Evolutionary conservation across 1,140 invertebrate genomes (phyloP).

Genomic region (Drosophila nebulosa): DNA sequence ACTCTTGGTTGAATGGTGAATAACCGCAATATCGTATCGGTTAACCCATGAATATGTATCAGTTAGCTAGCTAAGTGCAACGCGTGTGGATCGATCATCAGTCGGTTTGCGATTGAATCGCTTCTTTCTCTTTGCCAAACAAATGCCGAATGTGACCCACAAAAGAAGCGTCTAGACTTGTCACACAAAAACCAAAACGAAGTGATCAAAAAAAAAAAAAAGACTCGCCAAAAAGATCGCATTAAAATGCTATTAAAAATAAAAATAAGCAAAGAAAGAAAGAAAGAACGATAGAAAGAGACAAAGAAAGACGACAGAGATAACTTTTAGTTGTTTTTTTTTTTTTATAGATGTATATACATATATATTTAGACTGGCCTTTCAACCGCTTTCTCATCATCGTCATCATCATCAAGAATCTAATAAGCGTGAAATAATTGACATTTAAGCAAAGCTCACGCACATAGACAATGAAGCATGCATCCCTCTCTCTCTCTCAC

Average conservation of each 20-base stretch:
- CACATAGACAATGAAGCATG: slow-evolving; percentile 62
- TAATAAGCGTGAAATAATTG: slow-evolving; percentile 79
- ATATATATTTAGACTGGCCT: slow-evolving; percentile 30
- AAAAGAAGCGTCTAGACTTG: slow-evolving; percentile 32
- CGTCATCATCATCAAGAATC: slow-evolving; percentile 57
- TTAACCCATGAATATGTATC: background rate
- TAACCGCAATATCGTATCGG: background rate
- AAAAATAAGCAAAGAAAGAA: background rate
- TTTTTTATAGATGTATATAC: slow-evolving; percentile 27
- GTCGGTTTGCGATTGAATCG: background rate
- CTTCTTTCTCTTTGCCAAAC: background rate
- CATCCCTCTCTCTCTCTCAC: background rate
- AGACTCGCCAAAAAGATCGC: slow-evolving; percentile 53
- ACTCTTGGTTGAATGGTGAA: background rate
- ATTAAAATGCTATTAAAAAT: slow-evolving; percentile 65
- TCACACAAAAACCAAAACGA: slow-evolving; percentile 47
- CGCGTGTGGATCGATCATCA: background rate
- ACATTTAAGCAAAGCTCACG: slow-evolving; percentile 76
- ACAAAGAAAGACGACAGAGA: slow-evolving; percentile 23
- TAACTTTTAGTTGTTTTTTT: slow-evolving; percentile 63
- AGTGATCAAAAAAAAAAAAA: background rate
- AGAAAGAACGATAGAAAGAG: slow-evolving; percentile 18
- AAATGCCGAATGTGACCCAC: background rate
- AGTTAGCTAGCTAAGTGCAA: background rate
- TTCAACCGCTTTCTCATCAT: slow-evolving; percentile 56